Percentiles rank a stretch among this genome's conserved stretches.
phyloP scores from a whole-genome alignment of 1,140 invertebrate genomes.

The Pentalonia nigronervosa region DNA sequence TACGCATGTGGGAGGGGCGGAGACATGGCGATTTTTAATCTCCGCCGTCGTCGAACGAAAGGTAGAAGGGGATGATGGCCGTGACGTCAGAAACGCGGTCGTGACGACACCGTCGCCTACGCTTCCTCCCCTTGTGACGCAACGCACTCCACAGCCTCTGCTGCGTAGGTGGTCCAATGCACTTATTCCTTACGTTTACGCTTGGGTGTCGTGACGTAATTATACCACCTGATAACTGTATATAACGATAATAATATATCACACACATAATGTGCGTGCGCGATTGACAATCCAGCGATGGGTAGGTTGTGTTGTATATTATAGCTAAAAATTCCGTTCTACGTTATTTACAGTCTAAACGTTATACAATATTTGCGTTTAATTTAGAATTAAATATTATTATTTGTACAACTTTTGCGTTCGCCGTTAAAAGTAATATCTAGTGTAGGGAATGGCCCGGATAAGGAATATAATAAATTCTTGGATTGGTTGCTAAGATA shows the following conservation, averaged over 20 bases:
- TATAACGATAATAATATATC: neutral
- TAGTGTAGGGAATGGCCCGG: too few relatives aligned
- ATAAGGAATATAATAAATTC: too few relatives aligned
- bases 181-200: neutral
- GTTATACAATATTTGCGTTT: too few relatives aligned
- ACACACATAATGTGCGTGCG: neutral
- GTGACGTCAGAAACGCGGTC: slow-evolving; percentile 26
- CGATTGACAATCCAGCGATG: neutral
- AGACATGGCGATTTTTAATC: neutral
- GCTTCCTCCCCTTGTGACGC: neutral
- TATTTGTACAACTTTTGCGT: too few relatives aligned
- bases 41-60: neutral
- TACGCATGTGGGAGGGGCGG: neutral
- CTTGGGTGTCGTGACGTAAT: neutral
- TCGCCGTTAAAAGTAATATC: too few relatives aligned
- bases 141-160: neutral
- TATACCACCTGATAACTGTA: neutral
- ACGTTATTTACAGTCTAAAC: too few relatives aligned
- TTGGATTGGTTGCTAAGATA: too few relatives aligned
- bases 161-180: neutral
- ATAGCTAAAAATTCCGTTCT: too few relatives aligned
- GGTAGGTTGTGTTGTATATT: too few relatives aligned
- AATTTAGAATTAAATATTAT: too few relatives aligned
- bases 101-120: slow-evolving; percentile 25
- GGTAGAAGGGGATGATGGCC: neutral